Conservation (phyloP, 2,888 invertebrate species). For the Pegoplata infirma region DNA sequence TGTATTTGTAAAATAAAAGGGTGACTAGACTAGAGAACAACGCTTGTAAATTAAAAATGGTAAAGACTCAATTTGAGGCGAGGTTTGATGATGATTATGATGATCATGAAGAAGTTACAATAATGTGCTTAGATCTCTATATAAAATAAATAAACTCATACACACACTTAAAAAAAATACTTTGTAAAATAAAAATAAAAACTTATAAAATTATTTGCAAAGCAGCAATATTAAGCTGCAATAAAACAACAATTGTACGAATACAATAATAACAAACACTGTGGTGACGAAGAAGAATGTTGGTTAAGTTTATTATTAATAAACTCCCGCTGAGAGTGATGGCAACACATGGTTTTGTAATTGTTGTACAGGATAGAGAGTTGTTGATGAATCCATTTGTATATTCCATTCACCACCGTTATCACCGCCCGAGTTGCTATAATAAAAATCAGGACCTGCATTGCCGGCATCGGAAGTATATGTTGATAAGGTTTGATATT, state of each 20-base stretch:
- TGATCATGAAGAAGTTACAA: not conserved
- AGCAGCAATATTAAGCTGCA: slow-evolving; percentile 6
- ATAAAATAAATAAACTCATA: slow-evolving; percentile 31
- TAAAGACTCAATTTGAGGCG: slow-evolving; percentile 34
- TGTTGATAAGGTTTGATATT: slow-evolving; percentile 62
- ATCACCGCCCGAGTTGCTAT: slow-evolving; percentile 75
- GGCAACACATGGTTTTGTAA: slow-evolving; percentile 52
- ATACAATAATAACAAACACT: slow-evolving; percentile 28
- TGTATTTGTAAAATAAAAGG: not conserved
- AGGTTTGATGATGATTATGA: not conserved
- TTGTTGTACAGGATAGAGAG: slow-evolving; percentile 60
- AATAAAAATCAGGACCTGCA: slow-evolving; percentile 73
- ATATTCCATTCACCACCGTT: slow-evolving; percentile 75
- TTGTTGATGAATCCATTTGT: slow-evolving; percentile 69
- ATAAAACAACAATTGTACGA: slow-evolving; percentile 17
- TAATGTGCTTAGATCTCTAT: slow-evolving; percentile 52
- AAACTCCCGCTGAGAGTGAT: slow-evolving; percentile 65
- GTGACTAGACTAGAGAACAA: slow-evolving; percentile 74
- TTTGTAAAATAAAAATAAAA: too few relatives aligned
- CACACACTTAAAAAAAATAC: not conserved
- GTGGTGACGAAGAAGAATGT: not conserved
- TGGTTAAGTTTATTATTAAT: slow-evolving; percentile 62
- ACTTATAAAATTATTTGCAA: slow-evolving; percentile 23
- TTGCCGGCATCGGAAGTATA: slow-evolving; percentile 58
- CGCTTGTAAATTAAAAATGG: slow-evolving; percentile 63